These are phyloP conservation scores for Venustaconcha ellipsiformis DNA, from an alignment of 1,140 invertebrate genomes.

Conservation along the genomic window DNA sequence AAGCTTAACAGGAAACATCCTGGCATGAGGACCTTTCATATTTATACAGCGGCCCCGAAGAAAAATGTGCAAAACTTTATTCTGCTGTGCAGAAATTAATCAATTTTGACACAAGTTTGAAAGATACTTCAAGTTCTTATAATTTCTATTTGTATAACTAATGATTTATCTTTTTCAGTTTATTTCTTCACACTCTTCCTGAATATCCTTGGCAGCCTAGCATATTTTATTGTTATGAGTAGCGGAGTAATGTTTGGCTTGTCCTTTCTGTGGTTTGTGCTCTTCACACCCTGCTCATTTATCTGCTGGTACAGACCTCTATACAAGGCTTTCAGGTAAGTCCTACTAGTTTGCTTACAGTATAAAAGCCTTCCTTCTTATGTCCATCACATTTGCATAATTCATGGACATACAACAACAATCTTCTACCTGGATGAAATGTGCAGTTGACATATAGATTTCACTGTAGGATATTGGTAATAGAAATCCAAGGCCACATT, in stretches of 20 bases:
- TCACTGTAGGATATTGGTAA: too few relatives aligned
- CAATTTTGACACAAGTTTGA: background rate
- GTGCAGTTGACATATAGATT: too few relatives aligned
- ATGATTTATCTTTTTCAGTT: slow-evolving; percentile 76
- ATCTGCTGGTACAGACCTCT: slow-evolving; percentile 95
- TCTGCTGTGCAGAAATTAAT: too few relatives aligned
- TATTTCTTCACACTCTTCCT: slow-evolving; percentile 86
- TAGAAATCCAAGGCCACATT: too few relatives aligned
- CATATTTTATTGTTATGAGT: slow-evolving; percentile 64
- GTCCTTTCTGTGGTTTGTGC: slow-evolving; percentile 87
- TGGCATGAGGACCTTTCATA: too few relatives aligned
- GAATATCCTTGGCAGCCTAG: slow-evolving; percentile 85
- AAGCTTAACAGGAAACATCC: too few relatives aligned
- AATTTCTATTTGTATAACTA: background rate
- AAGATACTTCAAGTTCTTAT: background rate
- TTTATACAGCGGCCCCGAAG: too few relatives aligned
- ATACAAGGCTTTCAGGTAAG: slow-evolving; percentile 87
- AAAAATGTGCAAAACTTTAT: too few relatives aligned
- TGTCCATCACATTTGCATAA: background rate
- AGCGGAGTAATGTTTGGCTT: slow-evolving; percentile 84
- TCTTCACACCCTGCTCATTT: slow-evolving; percentile 98
- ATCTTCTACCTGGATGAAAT: too few relatives aligned
- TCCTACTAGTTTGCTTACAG: background rate
- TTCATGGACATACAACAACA: too few relatives aligned
- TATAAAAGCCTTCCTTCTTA: background rate